These are phyloP conservation scores for Nothocercus nigrocapillus DNA, from an alignment of 2,113 vertebrate genomes.

Conservation along the genomic window DNA sequence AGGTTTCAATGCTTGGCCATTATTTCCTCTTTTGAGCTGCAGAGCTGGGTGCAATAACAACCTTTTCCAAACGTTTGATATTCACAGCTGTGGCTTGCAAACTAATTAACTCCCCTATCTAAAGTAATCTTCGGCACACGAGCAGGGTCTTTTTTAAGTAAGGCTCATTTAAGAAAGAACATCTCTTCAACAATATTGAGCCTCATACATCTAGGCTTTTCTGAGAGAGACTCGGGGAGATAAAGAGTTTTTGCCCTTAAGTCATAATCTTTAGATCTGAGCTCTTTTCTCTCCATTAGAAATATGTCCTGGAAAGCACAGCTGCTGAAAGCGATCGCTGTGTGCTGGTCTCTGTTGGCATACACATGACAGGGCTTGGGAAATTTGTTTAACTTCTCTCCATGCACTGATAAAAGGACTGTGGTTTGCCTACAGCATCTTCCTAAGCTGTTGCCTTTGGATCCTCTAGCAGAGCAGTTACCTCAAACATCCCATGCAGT, in stretches of 20 bases:
- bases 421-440: neutral
- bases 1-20: neutral
- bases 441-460: neutral
- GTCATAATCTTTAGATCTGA: neutral
- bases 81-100: neutral
- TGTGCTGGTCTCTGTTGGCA: neutral
- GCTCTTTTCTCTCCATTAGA: neutral
- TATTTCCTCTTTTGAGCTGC: conserved; percentile 22
- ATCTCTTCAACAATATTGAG: neutral
- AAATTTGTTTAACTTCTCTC: neutral
- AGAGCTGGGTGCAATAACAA: neutral
- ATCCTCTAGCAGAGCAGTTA: neutral
- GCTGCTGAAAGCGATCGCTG: neutral
- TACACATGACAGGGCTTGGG: neutral
- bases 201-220: neutral
- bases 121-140: neutral
- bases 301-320: neutral
- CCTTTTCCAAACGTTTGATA: neutral
- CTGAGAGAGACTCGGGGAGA: neutral
- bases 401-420: neutral
- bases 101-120: conserved; percentile 31
- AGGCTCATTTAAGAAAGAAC: neutral
- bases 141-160: neutral
- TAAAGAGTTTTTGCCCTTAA: neutral
- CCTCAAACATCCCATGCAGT: neutral